Percentiles rank a stretch among this genome's conserved stretches.
phyloP scores from a whole-genome alignment of 1,140 invertebrate species.

The Oedothorax gibbosus region DNA sequence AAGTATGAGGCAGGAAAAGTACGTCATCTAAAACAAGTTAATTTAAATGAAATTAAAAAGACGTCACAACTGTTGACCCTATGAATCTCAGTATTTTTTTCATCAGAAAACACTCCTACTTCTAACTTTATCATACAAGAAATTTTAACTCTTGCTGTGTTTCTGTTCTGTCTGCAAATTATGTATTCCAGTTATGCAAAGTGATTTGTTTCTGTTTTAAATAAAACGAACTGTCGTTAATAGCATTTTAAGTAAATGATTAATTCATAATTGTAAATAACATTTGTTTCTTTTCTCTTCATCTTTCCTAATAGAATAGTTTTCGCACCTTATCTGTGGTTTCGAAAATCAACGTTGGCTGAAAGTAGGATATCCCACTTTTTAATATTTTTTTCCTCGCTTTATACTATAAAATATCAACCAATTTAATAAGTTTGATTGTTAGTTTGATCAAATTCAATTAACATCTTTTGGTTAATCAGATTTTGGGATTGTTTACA shows the following conservation, averaged over 20 bases:
- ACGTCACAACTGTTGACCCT: not conserved
- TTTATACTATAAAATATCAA: not conserved
- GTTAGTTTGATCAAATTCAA: not conserved
- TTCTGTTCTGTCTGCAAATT: not conserved
- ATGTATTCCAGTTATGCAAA: conserved; percentile 25
- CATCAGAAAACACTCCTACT: conserved; percentile 5
- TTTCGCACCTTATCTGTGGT: conserved; percentile 14
- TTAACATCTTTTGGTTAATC: not conserved
- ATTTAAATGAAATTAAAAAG: not conserved
- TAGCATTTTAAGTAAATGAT: no score
- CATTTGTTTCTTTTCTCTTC: not conserved
- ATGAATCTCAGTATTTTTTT: not conserved
- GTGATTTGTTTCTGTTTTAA: not conserved
- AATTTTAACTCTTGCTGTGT: conserved; percentile 18
- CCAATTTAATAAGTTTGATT: not conserved
- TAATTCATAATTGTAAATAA: not conserved
- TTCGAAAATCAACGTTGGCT: not conserved
- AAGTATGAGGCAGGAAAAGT: no score
- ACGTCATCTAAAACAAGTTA: no score
- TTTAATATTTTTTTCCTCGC: not conserved
- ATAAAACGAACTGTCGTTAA: not conserved
- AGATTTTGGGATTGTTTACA: not conserved
- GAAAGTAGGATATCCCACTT: conserved; percentile 3
- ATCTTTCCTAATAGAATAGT: conserved; percentile 4
- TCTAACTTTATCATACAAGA: conserved; percentile 21